phyloP scores from a whole-genome alignment of 2,888 invertebrate species.

The Lutraria lutraria region DNA sequence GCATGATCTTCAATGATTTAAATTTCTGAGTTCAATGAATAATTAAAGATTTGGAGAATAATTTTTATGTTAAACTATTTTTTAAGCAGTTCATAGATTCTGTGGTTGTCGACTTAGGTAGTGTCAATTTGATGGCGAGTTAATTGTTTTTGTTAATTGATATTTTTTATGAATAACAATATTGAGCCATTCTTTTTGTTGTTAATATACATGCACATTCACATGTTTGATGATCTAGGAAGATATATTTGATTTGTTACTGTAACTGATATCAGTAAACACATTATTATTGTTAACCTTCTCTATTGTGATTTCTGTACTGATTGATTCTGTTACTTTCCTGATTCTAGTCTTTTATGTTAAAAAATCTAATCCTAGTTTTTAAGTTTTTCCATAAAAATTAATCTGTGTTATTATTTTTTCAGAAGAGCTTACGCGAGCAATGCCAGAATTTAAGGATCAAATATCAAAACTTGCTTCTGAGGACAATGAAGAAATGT shows the following conservation, averaged over 20 bases:
- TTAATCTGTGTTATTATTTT: neutral
- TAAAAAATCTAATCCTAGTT: neutral
- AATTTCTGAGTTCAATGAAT: neutral
- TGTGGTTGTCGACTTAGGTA: too few species aligned
- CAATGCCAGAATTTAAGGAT: slow-evolving; percentile 67
- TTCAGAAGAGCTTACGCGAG: slow-evolving; percentile 64
- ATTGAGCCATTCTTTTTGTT: too few species aligned
- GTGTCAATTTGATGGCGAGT: too few species aligned
- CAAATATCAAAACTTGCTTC: slow-evolving; percentile 55
- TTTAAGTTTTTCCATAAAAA: neutral
- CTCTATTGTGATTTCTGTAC: too few species aligned
- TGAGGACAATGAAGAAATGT: slow-evolving; percentile 37
- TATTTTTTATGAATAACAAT: too few species aligned
- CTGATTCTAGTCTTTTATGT: neutral
- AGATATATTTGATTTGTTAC: too few species aligned
- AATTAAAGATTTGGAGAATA: neutral
- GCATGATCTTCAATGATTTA: neutral
- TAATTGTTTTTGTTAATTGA: too few species aligned
- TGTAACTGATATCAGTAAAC: too few species aligned
- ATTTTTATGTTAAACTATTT: neutral
- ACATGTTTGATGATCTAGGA: too few species aligned
- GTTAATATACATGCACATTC: too few species aligned
- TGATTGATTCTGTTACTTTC: neutral
- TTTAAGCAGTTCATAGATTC: too few species aligned
- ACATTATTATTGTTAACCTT: too few species aligned